Conservation (phyloP, 2,888 invertebrate species). For the Incurvaria masculella region DNA sequence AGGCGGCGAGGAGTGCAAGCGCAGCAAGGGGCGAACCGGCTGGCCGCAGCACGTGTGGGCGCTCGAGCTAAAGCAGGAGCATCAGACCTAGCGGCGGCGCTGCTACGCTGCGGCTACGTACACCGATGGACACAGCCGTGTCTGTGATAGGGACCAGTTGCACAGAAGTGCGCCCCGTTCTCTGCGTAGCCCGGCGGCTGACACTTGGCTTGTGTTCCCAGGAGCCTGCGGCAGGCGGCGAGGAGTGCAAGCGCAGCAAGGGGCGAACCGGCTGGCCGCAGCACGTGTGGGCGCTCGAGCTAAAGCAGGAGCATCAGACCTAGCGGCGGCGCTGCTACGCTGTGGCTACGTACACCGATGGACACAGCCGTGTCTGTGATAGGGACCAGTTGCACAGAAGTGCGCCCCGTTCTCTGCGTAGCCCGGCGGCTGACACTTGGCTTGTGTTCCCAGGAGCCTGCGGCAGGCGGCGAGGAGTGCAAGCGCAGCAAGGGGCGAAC, state of each 20-base stretch:
- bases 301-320: constrained; percentile 66
- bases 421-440: background rate
- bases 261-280: constrained; percentile 97
- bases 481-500: constrained; percentile 79
- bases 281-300: constrained; percentile 90
- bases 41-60: constrained; percentile 99
- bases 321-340: constrained; percentile 24
- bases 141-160: too few species aligned
- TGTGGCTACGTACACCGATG: too few species aligned
- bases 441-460: constrained; percentile 19
- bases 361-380: too few species aligned
- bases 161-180: too few species aligned
- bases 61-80: constrained; percentile 73
- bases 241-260: constrained; percentile 56
- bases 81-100: constrained; percentile 41
- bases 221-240: constrained; percentile 16
- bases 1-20: constrained; percentile 23
- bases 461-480: constrained; percentile 8
- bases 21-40: constrained; percentile 85
- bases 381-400: too few species aligned
- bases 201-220: too few species aligned
- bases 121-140: too few species aligned
- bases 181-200: too few species aligned
- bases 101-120: too few species aligned
- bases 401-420: background rate